These are phyloP conservation scores for Salarias fasciatus DNA, from an alignment of 2,797 vertebrate genomes.

Conservation along the genomic window DNA sequence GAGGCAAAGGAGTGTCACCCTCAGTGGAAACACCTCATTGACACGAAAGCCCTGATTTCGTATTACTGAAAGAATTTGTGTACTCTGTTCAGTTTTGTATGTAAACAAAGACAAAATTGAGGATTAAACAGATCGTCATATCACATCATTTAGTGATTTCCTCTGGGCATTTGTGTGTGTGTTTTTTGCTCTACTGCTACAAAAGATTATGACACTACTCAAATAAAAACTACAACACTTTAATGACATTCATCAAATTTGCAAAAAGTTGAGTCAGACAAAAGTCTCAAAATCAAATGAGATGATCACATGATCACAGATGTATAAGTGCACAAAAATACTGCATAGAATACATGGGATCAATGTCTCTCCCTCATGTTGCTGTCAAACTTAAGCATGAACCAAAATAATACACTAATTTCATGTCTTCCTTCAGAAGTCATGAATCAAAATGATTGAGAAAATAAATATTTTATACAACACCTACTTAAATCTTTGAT, in stretches of 20 bases:
- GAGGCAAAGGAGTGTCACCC: conserved; percentile 12
- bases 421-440: conserved; percentile 12
- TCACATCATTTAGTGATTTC: background rate
- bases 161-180: background rate
- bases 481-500: background rate
- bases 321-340: conserved; percentile 50
- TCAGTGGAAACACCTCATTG: background rate
- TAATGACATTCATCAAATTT: conserved; percentile 56
- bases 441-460: conserved; percentile 19
- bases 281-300: conserved; percentile 15
- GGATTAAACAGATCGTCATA: conserved; percentile 17
- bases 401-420: conserved; percentile 35
- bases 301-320: conserved; percentile 15
- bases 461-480: conserved; percentile 62
- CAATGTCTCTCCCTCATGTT: conserved; percentile 32
- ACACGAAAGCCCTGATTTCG: background rate
- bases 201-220: conserved; percentile 3
- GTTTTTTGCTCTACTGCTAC: background rate
- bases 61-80: conserved; percentile 9
- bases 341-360: conserved; percentile 32
- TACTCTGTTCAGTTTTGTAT: background rate
- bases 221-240: conserved; percentile 31
- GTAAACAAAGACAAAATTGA: background rate
- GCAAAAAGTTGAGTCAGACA: conserved; percentile 39
- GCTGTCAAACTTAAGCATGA: conserved; percentile 37